Base-by-base conservation (phyloP, 2,113 vertebrate genomes). In the Corydoras sp. region DNA sequence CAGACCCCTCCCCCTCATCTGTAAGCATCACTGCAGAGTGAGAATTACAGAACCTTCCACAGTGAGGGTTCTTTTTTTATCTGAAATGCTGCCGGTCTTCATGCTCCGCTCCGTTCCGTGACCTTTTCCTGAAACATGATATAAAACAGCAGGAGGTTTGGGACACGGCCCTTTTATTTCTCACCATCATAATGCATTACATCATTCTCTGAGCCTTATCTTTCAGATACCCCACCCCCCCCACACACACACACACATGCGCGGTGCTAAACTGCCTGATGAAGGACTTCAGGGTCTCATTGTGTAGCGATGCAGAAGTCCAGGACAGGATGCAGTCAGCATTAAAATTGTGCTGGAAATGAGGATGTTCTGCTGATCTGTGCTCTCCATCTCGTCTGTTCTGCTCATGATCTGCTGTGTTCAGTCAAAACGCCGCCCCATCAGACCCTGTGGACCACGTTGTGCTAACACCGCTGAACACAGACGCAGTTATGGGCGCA, bases 291-390 rank as follows among this genome's bases (percentile, higher is more conserved):
- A 68, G 68, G 65, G 49, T 74, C 50, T 12, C 10, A 14, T 32
- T 54, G 48, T 6, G 15, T 54, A 32, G n/a, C 13, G 50, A 61
- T 68, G 43, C 13, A 9, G 54, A 55, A 61, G n/a, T 18, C 55
- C 12, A 13, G 54, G 50, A 48, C 55, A 15, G 10, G n/a, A 11
- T 43, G 30, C 14, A 43, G 10, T 43, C 18, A 24, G 18, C 18
- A 24, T 24, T 24, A 24, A 24, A 24, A 24, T 24, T 24, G 18
- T 24, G 11, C 49, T 58, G 69, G 30, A 76, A 68, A 70, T 32
- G 65, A 75, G 58, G 80, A 75, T 76, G 18, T 72, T 78, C 50
- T 81, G 78, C 79, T 80, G 84, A 80, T 73, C 77, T 71, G 62
- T 53, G 74, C 56, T 54, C 50, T 77, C 68, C n/a, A 59, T 74